A percentile compares a stretch with the other conserved stretches of the same genome.
Conservation (phyloP, 2,888 invertebrate genomes). For the Aricia artaxerxes region DNA sequence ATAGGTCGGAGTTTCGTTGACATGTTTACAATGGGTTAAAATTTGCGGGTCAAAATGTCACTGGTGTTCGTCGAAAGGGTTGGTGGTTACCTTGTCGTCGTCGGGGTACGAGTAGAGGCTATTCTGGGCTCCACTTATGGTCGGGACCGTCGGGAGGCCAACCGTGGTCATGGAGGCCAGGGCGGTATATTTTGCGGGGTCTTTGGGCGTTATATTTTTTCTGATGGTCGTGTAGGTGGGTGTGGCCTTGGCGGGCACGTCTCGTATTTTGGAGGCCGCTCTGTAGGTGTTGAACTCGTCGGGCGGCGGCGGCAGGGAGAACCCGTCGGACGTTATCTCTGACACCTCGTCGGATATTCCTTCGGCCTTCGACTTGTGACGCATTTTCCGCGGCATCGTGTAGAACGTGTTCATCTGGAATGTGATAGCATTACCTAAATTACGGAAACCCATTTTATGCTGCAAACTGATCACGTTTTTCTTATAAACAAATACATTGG, state of each 20-base stretch:
- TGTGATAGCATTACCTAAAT: background rate
- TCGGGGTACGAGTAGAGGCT: slow-evolving; percentile 69
- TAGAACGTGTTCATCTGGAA: slow-evolving; percentile 72
- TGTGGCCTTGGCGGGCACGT: slow-evolving; percentile 61
- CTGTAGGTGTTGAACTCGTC: slow-evolving; percentile 71
- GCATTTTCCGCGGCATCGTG: slow-evolving; percentile 72
- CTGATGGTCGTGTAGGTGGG: slow-evolving; percentile 64
- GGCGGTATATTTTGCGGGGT: slow-evolving; percentile 55
- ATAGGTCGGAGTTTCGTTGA: slow-evolving; percentile 2
- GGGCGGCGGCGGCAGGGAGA: slow-evolving; percentile 72
- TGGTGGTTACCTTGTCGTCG: slow-evolving; percentile 67
- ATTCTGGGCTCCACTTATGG: slow-evolving; percentile 57
- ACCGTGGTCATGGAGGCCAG: slow-evolving; percentile 68
- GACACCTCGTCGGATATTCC: slow-evolving; percentile 67
- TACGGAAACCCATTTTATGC: background rate
- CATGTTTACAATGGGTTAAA: slow-evolving; percentile 20
- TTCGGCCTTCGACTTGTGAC: slow-evolving; percentile 58
- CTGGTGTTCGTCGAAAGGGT: slow-evolving; percentile 65
- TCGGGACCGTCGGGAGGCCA: slow-evolving; percentile 67
- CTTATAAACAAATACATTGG: no score
- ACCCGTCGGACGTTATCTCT: slow-evolving; percentile 71
- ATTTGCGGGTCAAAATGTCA: slow-evolving; percentile 35
- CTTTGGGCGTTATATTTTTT: slow-evolving; percentile 57
- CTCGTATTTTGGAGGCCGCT: slow-evolving; percentile 64
- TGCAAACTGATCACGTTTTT: no score